These are phyloP conservation scores for Melanaphis sacchari DNA, from an alignment of 1,140 invertebrate species.

Conservation along the genomic window DNA sequence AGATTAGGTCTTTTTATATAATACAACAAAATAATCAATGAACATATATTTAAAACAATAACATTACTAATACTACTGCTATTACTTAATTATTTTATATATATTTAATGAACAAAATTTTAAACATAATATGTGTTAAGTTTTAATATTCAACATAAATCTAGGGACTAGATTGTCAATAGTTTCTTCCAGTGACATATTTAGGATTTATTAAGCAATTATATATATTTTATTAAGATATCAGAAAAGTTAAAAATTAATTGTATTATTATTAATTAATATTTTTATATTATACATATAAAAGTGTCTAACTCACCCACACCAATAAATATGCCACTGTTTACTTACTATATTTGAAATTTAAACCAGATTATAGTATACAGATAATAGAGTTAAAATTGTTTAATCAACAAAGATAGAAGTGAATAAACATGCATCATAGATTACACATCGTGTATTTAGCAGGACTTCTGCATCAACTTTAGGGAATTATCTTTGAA, in stretches of 20 bases:
- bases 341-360: background rate
- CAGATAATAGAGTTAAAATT: background rate
- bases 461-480: background rate
- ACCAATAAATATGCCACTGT: background rate
- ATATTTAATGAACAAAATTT: background rate
- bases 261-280: background rate
- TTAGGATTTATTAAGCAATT: background rate
- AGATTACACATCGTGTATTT: background rate
- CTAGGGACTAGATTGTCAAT: background rate
- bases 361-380: background rate
- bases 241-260: background rate
- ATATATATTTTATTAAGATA: background rate
- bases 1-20: background rate
- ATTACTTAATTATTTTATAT: background rate
- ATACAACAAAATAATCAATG: background rate
- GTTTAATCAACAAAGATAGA: background rate
- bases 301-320: background rate
- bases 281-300: background rate
- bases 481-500: background rate
- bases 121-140: background rate
- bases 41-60: conserved; percentile 4
- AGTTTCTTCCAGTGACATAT: background rate
- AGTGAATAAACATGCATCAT: background rate
- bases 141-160: background rate
- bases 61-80: background rate